A percentile compares a stretch with the other conserved stretches of the same genome.
These are phyloP conservation scores for Scolopax mira DNA, from an alignment of 2,113 vertebrate genomes.

Conservation along the genomic window DNA sequence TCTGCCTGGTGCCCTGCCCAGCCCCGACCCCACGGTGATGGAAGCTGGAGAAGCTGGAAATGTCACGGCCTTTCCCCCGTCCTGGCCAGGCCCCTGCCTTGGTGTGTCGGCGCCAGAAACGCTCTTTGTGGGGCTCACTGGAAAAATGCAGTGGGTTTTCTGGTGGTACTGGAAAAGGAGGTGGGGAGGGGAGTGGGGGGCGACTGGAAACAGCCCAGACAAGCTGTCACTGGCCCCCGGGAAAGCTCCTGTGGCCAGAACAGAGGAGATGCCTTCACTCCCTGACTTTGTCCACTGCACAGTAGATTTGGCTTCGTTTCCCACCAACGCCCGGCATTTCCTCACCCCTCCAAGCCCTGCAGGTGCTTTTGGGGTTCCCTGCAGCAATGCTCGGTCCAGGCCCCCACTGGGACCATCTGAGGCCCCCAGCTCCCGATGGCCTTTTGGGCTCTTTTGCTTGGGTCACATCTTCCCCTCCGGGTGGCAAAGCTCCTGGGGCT, in stretches of 20 bases:
- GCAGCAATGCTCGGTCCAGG: rapidly evolving
- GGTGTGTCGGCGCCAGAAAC: background rate
- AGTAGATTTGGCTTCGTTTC: rapidly evolving
- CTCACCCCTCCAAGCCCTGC: background rate
- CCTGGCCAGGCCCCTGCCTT: background rate
- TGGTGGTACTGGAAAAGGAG: background rate
- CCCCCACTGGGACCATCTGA: rapidly evolving
- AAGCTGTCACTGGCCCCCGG: rapidly evolving
- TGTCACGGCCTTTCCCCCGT: background rate
- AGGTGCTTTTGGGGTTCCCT: background rate
- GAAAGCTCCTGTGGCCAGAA: rapidly evolving
- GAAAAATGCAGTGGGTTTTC: background rate
- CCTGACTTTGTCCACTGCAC: rapidly evolving
- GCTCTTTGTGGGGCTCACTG: background rate
- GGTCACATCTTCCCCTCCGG: background rate
- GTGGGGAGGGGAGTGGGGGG: background rate
- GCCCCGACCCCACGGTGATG: background rate
- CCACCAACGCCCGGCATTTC: background rate
- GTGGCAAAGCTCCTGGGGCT: background rate
- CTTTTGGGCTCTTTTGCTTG: rapidly evolving
- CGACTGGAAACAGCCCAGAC: background rate
- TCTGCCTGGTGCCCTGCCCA: background rate
- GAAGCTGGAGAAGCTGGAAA: background rate
- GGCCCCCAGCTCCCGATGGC: rapidly evolving
- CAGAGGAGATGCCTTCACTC: rapidly evolving